Evolutionary conservation across 2,797 vertebrate genomes (phyloP).

Genomic region (Graptemys geographica): DNA sequence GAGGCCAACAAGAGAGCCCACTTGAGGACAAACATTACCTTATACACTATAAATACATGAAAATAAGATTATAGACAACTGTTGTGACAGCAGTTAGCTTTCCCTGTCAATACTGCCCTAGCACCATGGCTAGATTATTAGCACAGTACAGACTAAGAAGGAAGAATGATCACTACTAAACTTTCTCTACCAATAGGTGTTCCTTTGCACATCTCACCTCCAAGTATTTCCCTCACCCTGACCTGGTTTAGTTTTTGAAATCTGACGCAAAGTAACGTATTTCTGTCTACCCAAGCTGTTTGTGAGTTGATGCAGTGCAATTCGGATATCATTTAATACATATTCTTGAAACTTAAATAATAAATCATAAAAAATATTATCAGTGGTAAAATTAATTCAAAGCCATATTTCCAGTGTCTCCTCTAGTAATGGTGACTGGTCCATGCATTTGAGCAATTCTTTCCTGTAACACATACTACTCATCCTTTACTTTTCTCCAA

Average conservation of each 20-base stretch:
- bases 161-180: not conserved
- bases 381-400: not conserved
- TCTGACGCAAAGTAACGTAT: not conserved
- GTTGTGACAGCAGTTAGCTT: slow-evolving; percentile 55
- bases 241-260: not conserved
- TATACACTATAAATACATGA: slow-evolving; percentile 65
- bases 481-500: not conserved
- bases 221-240: not conserved
- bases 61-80: slow-evolving; percentile 69
- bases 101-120: slow-evolving; percentile 13
- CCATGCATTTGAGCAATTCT: not conserved
- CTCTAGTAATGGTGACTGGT: not conserved
- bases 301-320: not conserved
- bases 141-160: not conserved
- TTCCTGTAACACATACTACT: not conserved
- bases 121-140: not conserved
- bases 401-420: not conserved
- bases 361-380: accelerated
- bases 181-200: accelerated
- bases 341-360: accelerated
- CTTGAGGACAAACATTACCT: slow-evolving; percentile 64
- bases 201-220: not conserved
- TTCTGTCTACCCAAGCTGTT: not conserved
- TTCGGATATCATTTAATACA: not conserved
- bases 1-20: slow-evolving; percentile 42